Evolutionary conservation across 1,140 invertebrate species (phyloP), one percentile per base, ranked within the genome.

Genomic region (Ctenoplectra terminalis): DNA sequence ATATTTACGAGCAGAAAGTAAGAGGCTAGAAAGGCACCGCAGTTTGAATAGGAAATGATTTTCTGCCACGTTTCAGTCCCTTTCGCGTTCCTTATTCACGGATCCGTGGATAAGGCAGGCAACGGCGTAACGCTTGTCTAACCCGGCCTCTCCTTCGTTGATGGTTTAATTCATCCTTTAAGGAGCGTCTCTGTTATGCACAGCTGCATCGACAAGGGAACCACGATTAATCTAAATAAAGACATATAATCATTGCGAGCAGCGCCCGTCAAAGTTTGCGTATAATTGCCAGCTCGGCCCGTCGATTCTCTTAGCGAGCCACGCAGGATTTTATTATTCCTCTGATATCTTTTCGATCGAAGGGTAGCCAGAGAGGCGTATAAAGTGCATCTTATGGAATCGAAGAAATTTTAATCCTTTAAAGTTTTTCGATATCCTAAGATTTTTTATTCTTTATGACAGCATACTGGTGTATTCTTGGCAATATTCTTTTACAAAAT

Each of bases 11-110:
- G 17, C 29, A 23, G 70, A 72, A 72, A 56, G 66, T 46, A 69
- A 69, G 20, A 48, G 46, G 29, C 46, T 31, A 69, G 66, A n/a
- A 69, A 69, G 43, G 64, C 60, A 20, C 15, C 23, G 37, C 11
- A 8, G 6, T 20, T 2, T 69, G 64, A 77, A 70, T 77, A 69
- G 63, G 74, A 77, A 82, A 82, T 82, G 80, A 82, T 82, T 82
- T 82, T 77, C 80, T 82, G 74, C 80, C 64, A 70, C 26, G 74
- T 82, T 61, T 66, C 40, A 77, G 63, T 61, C 74, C 74, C 46
- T 46, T 60, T 76, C 48, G 31, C 46, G 43, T 52, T 73, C 54
- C 40, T 72, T 64, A 54, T 76, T 76, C 31, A 56, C 23, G 34
- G 46, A 9, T 13, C 64, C 78, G 43, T 48, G 48, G 23, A 37